These are phyloP conservation scores for Lepidocyrtinus sp. DNA, from an alignment of 2,888 invertebrate genomes.

Conservation along the genomic window DNA sequence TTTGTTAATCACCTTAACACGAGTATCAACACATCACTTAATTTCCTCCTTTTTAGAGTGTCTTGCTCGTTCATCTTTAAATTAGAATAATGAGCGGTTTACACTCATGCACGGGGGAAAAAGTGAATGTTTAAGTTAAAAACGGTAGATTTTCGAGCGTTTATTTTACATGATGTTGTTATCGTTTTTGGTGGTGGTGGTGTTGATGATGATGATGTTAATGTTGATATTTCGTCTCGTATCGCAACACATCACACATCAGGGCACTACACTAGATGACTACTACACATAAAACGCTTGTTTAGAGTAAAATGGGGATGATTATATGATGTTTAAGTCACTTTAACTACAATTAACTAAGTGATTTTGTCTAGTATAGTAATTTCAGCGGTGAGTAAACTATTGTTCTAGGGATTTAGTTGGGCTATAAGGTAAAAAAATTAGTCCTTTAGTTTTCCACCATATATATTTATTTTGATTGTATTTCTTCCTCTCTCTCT, in stretches of 20 bases:
- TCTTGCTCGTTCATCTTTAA: not conserved
- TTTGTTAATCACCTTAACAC: no score
- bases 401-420: constrained; percentile 15
- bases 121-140: constrained; percentile 37
- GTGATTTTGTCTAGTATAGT: no score
- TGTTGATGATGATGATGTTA: constrained; percentile 1
- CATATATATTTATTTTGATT: not conserved
- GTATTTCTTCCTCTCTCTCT: constrained; percentile 6
- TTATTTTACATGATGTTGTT: not conserved
- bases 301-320: not conserved
- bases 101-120: constrained; percentile 14
- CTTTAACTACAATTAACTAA: not conserved
- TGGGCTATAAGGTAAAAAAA: not conserved
- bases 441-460: not conserved
- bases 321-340: not conserved
- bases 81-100: not conserved
- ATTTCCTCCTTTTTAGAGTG: no score
- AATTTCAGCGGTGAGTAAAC: no score
- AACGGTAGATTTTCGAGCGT: not conserved
- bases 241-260: no score
- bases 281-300: no score
- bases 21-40: no score
- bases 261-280: no score
- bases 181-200: not conserved
- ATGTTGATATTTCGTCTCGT: constrained; percentile 24